phyloP scores from a whole-genome alignment of 2,797 vertebrate species.

The Philypnodon macrostomus region DNA sequence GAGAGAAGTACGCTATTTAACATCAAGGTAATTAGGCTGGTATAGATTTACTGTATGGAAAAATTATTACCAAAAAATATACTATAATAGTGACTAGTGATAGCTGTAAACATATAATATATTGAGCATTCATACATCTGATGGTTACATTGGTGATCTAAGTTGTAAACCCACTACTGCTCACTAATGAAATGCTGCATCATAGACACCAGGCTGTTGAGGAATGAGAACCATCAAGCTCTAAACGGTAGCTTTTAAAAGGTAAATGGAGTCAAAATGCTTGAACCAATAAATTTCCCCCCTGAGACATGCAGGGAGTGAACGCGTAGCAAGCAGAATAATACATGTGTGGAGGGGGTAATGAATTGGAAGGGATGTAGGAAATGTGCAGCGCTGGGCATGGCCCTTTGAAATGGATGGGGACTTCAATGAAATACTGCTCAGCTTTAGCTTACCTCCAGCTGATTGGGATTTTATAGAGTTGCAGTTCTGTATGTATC shows the following conservation, averaged over 20 bases:
- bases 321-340: slow-evolving; percentile 70
- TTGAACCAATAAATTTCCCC: slow-evolving; percentile 73
- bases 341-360: slow-evolving; percentile 71
- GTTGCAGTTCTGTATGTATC: slow-evolving; percentile 11
- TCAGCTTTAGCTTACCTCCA: slow-evolving; percentile 42
- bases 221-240: slow-evolving; percentile 63
- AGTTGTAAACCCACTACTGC: slow-evolving; percentile 18
- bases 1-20: slow-evolving; percentile 37
- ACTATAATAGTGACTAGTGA: neutral
- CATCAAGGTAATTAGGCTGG: slow-evolving; percentile 7
- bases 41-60: slow-evolving; percentile 6
- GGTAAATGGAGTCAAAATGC: slow-evolving; percentile 78
- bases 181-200: slow-evolving; percentile 44
- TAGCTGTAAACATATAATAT: no score
- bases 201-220: slow-evolving; percentile 49
- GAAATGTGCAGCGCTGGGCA: slow-evolving; percentile 58
- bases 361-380: slow-evolving; percentile 77
- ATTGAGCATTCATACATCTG: no score
- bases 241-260: slow-evolving; percentile 75
- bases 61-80: no score
- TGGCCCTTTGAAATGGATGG: slow-evolving; percentile 57
- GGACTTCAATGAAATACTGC: slow-evolving; percentile 50
- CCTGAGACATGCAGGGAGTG: slow-evolving; percentile 61
- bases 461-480: slow-evolving; percentile 23
- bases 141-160: no score